Evolutionary conservation across 2,888 invertebrate species (phyloP).

Genomic region (Frankliniella fusca): DNA sequence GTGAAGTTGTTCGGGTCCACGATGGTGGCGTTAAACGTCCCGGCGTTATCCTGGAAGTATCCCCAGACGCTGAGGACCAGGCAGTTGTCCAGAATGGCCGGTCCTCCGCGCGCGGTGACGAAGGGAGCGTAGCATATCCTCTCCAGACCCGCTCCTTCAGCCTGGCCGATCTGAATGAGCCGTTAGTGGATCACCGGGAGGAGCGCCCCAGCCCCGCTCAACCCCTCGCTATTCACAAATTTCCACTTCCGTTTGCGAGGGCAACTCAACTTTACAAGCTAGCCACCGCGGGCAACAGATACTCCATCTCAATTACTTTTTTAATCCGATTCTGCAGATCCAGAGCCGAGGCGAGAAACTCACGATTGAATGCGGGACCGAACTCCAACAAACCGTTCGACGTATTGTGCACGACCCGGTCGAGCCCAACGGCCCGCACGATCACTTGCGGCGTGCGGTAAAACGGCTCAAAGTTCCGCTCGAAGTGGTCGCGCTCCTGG

Average conservation of each 20-base stretch:
- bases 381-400: constrained; percentile 51
- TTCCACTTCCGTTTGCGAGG: no score
- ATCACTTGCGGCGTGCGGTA: constrained; percentile 87
- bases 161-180: background rate
- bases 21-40: constrained; percentile 48
- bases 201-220: no score
- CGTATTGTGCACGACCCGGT: constrained; percentile 51
- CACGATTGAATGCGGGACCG: constrained; percentile 74
- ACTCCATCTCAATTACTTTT: constrained; percentile 47
- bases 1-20: constrained; percentile 38
- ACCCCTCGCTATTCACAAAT: no score
- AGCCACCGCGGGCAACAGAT: background rate
- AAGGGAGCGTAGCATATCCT: constrained; percentile 85
- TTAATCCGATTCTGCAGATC: constrained; percentile 64
- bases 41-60: constrained; percentile 64
- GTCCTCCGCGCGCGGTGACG: background rate
- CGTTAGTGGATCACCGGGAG: no score
- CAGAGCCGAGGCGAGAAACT: constrained; percentile 69
- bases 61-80: constrained; percentile 76
- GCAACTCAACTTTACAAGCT: no score
- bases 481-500: constrained; percentile 80
- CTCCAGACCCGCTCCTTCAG: constrained; percentile 46
- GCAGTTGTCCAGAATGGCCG: constrained; percentile 59
- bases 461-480: constrained; percentile 79
- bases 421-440: constrained; percentile 60